Base-by-base conservation (phyloP, 2,888 invertebrate species). In the Acanthococcus lagerstroemiae region DNA sequence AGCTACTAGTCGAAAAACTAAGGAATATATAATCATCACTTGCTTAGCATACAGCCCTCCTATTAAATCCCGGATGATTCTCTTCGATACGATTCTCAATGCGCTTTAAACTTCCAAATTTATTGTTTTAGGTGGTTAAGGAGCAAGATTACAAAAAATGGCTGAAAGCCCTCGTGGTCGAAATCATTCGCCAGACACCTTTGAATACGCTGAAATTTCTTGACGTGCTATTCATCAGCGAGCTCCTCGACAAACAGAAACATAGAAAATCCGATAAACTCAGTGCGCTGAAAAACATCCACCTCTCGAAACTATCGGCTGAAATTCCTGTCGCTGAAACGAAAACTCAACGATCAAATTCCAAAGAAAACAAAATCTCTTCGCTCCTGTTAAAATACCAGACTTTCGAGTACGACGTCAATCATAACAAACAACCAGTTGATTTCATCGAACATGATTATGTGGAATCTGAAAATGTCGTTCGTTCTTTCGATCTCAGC, bases 111-210 rank as follows among this genome's bases (percentile, higher is more conserved):
- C 9, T 19, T 55, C 68, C 26, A 67, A 48, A 55, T 69, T 70
- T 71, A 71, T 78, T 76, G 76, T 83, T 82, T 65, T 80, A 87
- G 87, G 83, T 84, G 73, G 81, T 83, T 76, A 84, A 81, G 73
- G 84, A 84, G 75, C 80, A 82, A 72, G 81, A 83, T 72, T 87
- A 86, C 76, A 82, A 85, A 76, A 81, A 84, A 67, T 87, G 87
- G 87, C 85, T 86, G 72, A 83, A 84, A 72, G 84, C 85, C 65
- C 81, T 87, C 69, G 87, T 86, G 61, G 83, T 86, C 69, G 86
- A 87, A 75, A 80, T 87, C 69, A 84, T 87, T 70, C 81, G 86
- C 2, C 87, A 87, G 75, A 87, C 87, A 27, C 87, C 87, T 21
- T 77, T 87, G 69, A 84, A 85, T 56, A 83, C 84, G 69, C 75